Base-by-base conservation (phyloP, 2,888 invertebrate species). In the Hecatera dysodea region DNA sequence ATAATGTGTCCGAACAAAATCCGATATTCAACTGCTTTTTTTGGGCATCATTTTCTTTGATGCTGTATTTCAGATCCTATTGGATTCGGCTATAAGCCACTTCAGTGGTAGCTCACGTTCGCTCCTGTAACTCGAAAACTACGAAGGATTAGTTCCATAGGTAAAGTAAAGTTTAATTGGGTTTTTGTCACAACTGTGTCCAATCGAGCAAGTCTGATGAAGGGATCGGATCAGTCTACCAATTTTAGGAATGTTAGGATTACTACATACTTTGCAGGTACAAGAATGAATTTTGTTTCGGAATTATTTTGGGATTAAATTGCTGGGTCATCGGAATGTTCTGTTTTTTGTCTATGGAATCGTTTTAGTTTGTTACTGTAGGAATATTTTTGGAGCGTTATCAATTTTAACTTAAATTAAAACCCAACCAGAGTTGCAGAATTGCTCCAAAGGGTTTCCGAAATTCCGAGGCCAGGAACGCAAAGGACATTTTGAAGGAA, bases 111-210 rank as follows among this genome's bases (percentile, higher is more conserved):
- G 12, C 29, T 59, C 44, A 17, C 27, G 17, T 17, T 72, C n/a
- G n/a, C 9, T 22, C 62, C 50, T 61, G 27, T 46, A 27, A 19
- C 50, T 53, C 24, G n/a, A 9, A 53, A 61, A 53, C 66, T 59
- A 36, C 15, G 33, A 36, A 22, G 22, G 56, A 36, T 56, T 76
- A 57, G 24, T 29, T 33, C 24, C 39, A 50, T 9, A n/a, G 33
- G 22, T 57, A 78, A 27, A 48, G 36, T 46, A 15, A 78, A 81
- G 50, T 77, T 81, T 71, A 78, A 78, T 78, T 78, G 59, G 72
- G 59, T 66, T 78, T 77, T 78, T 81, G 78, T 81, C 72, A 53
- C 55, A 53, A 77, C 62, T 50, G 57, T 55, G 53, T 50, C 44
- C 82, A 59, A 59, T 70, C 24, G 44, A 59, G 52, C 39, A 67